Base-by-base conservation (phyloP, 2,113 vertebrate genomes). In the Peromyscus californicus region DNA sequence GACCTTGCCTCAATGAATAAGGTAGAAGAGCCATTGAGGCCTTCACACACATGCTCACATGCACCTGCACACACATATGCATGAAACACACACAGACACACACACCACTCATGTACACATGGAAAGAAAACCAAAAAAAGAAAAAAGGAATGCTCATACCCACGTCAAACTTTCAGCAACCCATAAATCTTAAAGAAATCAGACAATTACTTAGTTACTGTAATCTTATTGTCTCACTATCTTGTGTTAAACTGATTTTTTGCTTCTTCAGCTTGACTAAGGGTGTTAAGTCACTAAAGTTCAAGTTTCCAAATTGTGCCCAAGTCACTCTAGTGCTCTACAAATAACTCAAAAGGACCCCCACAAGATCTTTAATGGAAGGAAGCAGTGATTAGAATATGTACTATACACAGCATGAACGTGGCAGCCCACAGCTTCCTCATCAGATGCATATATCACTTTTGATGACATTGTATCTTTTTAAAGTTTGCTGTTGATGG, bases 111-210 rank as follows among this genome's bases (percentile, higher is more conserved):
- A 48, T 42, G 31, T 42, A 63, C 39, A 65, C 61, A 67, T 21
- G 39, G 45, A 86, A 31, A 85, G 4, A 65, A 31, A 6, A 78
- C 26, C 1, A 76, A 3, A 76, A 29, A 39, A 74, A 36, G 26
- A 29, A 42, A 69, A 13, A 8, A 93, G 76, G 79, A 96, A 83
- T 84, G 15, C 90, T 87, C 36, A 63, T 61, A 85, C 10, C 89
- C 80, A 54, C 45, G 12, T 51, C 72, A 31, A 89, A 83, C 75
- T 89, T 85, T 91, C 39, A 94, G 63, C 22, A 94, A 75, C 26
- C 11, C 2, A 39, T 29, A 88, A 76, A 86, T 82, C 91, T 86
- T 91, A 74, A 75, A 59, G 26, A 96, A 92, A 80, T 75, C 48
- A 61, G 89, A 84, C 92, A 54, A 88, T 87, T 74, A 89, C 59